Base-by-base conservation (phyloP, 30 jellyfish, hydroid and myxozoan genomes). In the Hydractinia symbiolongicarpus region DNA sequence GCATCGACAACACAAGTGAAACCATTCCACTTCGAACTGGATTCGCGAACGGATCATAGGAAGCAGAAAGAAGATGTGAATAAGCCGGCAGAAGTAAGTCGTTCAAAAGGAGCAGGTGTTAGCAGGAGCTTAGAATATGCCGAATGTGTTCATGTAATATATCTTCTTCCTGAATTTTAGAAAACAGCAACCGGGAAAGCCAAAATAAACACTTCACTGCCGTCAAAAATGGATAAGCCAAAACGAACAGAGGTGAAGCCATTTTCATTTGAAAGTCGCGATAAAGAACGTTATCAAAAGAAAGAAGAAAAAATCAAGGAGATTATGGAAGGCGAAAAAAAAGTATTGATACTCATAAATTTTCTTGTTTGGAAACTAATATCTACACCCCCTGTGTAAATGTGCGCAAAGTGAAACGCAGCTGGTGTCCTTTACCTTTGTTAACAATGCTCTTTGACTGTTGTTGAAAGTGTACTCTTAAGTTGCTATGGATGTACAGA, bases 291-390 rank as follows among this genome's bases (percentile, higher is more conserved):
- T 79, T 69, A 75, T 58, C 84, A 64, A 53, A 78, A 81, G 86
- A 91, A 91, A 74, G 95, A 91, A 77, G 89, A 83, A 54, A 91
- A 91, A 78, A 91, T 91, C 40, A 80, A 80, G 66, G 95, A 82
- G 67, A 70, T 82, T 5, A 62, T 60, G 66, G 89, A 77, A 57
- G 87, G 79, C 19, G 98, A 91, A 83, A 93, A 91, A 53, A 91
- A 91, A 84, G 98, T 91, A 53, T 5, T 16, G 5, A 44, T 58
- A 58, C 69, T 11, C 19, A 3, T 58, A 11, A 13, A 0, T 58
- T 16, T 58, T 58, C 69, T 58, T 16, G 2, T 58, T 16, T 58
- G 69, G 40, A 64, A n/a, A 64, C 74, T 44, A 2, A 30, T 1
- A 30, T 30, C 44, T 30, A 30, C 44, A 30, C 44, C 44, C 44